phyloP scores from a whole-genome alignment of 2,113 vertebrate genomes.

The Tinamus guttatus region DNA sequence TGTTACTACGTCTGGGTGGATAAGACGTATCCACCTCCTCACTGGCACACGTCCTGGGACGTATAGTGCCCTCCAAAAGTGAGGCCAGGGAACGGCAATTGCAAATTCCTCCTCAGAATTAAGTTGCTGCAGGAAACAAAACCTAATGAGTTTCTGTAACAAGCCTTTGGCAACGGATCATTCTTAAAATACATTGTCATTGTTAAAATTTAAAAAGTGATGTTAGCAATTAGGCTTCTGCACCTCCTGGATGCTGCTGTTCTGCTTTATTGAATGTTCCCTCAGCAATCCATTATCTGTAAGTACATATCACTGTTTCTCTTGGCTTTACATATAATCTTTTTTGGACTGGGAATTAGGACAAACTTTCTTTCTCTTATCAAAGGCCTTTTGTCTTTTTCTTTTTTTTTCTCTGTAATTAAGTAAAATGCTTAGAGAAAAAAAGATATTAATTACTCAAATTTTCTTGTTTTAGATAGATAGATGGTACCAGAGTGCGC shows the following conservation, averaged over 20 bases:
- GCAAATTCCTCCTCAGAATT: not conserved
- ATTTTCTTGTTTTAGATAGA: not conserved
- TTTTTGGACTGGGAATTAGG: not conserved
- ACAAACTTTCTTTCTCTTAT: not conserved
- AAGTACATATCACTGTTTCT: not conserved
- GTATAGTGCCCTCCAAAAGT: too few relatives aligned
- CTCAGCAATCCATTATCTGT: not conserved
- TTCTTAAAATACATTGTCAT: not conserved
- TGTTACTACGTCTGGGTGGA: not conserved
- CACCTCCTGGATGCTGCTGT: not conserved
- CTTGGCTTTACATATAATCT: not conserved
- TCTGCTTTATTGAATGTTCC: not conserved
- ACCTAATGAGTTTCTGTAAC: not conserved
- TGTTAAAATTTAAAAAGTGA: not conserved
- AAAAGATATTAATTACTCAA: rapidly evolving
- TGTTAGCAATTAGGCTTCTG: not conserved
- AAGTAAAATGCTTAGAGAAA: not conserved
- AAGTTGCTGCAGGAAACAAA: not conserved
- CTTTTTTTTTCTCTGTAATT: not conserved
- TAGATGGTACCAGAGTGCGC: rapidly evolving
- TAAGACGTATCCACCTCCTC: not conserved
- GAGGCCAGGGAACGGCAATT: not conserved
- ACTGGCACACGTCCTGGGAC: not conserved
- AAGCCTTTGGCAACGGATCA: not conserved
- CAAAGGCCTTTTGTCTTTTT: not conserved